Conservation (phyloP, 2,113 vertebrate species). For the Piprites chloris region DNA sequence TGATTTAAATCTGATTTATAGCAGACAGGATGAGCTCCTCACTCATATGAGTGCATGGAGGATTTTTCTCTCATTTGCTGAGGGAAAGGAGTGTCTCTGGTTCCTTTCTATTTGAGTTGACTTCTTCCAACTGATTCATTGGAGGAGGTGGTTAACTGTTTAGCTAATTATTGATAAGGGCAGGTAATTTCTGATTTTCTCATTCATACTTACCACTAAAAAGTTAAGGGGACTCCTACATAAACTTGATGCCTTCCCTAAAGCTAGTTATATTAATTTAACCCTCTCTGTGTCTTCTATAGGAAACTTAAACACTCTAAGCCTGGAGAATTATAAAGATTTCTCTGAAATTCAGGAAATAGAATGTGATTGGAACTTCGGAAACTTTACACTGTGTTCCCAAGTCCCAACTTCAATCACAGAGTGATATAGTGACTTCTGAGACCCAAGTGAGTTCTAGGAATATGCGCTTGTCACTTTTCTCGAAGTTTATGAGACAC, state of each 20-base stretch:
- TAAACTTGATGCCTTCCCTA: not conserved
- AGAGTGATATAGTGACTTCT: not conserved
- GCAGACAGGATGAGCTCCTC: not conserved
- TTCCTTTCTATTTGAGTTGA: not conserved
- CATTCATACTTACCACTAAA: not conserved
- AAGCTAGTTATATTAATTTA: not conserved
- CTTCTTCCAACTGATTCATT: not conserved
- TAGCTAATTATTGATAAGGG: not conserved
- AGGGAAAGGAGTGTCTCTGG: rapidly evolving
- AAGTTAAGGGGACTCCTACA: not conserved
- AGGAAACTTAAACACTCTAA: not conserved
- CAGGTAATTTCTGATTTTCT: not conserved
- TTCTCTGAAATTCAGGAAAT: not conserved
- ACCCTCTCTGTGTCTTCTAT: rapidly evolving
- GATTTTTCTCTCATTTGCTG: not conserved
- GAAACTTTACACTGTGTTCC: not conserved
- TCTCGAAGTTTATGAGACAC: not conserved
- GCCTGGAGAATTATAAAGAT: not conserved
- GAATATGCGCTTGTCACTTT: not conserved
- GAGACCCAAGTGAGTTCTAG: not conserved
- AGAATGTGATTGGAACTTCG: not conserved
- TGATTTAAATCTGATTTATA: not conserved
- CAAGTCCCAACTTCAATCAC: not conserved
- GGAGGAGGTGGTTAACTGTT: rapidly evolving
- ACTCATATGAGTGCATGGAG: rapidly evolving